Conservation (phyloP, 2,797 vertebrate genomes). For the Pangasius mekongensis region DNA sequence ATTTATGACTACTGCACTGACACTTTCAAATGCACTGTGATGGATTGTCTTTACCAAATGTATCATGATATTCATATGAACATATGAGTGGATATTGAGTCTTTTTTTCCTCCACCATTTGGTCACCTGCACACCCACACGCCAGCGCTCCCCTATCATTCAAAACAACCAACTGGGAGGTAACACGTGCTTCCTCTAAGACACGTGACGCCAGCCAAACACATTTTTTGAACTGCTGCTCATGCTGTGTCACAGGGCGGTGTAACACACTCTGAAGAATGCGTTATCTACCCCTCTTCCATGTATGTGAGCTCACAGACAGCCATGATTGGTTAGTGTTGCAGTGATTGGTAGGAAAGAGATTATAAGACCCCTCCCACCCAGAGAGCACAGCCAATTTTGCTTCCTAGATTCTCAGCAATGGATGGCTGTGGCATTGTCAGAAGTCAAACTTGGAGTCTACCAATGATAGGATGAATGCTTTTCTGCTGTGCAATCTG, state of each 20-base stretch:
- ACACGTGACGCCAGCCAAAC: background rate
- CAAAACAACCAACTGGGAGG: no score
- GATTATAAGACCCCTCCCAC: background rate
- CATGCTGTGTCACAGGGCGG: background rate
- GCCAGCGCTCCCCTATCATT: background rate
- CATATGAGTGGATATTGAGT: background rate
- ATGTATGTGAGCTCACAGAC: background rate
- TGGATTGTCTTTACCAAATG: slow-evolving; percentile 1
- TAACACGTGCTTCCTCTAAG: background rate
- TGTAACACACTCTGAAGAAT: background rate
- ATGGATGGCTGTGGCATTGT: background rate
- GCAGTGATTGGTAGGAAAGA: background rate
- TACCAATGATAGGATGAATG: background rate
- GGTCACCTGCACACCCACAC: background rate
- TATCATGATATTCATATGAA: background rate
- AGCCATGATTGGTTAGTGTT: background rate
- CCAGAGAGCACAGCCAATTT: background rate
- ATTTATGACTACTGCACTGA: slow-evolving; percentile 1
- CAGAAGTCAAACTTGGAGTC: background rate
- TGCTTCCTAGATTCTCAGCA: background rate
- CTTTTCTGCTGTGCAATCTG: background rate
- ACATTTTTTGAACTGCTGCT: background rate
- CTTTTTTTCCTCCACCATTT: no score
- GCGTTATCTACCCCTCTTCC: background rate
- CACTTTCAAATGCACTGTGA: slow-evolving; percentile 15